Evolutionary conservation across 1,140 invertebrate species (phyloP), one percentile per base, ranked within the genome.

Genomic region (Drosophila tropicalis): DNA sequence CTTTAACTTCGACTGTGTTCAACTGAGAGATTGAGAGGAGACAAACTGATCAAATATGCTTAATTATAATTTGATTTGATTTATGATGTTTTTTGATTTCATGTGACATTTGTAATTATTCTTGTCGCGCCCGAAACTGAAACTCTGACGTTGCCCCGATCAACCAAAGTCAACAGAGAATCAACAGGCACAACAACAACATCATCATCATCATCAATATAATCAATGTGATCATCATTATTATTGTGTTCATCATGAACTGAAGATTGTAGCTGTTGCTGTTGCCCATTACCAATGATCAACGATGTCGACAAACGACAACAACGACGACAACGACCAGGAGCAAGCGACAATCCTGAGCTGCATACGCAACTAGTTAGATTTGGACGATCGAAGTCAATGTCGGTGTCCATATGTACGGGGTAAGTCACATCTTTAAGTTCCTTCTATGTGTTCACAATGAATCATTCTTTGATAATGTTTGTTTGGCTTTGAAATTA

Each of bases 21-120:
- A 1, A 36, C 34, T 36, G 7, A 36, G 44, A 56, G 58, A 75
- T 72, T 70, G 76, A 65, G 60, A 69, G 61, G 57, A 80, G 73
- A 74, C 67, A 84, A 89, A 81, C 84, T 87, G 84, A 87, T 87
- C 84, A 89, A 89, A 89, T 84, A 89, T 89, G 87, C 87, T 89
- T 90, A 90, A 90, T 90, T 90, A 90, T 90, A 87, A 90, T 90
- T 90, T 90, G 84, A 91, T 91, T 91, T 91, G 90, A 91, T 91
- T 91, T 91, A 91, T 91, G 89, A 91, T 84, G 80, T 67, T 82
- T 76, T 70, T 77, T 81, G 82, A 90, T 91, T 84, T 76, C 80
- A 83, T 90, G 75, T 91, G 90, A 91, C 90, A 91, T 91, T 91
- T 81, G 90, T 91, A 91, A 91, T 91, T 91, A 91, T 90, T 91